These are phyloP conservation scores for Holacanthus passer DNA, from an alignment of 2,113 vertebrate genomes.

Conservation along the genomic window DNA sequence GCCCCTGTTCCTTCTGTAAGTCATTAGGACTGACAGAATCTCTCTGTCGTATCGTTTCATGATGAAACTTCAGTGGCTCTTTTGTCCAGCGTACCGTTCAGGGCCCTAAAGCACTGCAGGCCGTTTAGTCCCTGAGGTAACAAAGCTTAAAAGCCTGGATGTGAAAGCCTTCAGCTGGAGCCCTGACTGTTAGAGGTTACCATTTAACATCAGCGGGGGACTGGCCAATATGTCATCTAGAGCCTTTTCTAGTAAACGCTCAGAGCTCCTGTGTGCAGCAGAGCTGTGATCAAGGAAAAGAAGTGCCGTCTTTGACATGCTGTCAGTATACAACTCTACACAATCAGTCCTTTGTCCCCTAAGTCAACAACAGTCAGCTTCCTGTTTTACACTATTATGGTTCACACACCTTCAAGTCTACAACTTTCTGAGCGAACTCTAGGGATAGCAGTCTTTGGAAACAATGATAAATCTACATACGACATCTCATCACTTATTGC, in stretches of 20 bases:
- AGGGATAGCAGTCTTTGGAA: not conserved
- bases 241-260: constrained; percentile 40
- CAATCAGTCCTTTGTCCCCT: not conserved
- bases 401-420: constrained; percentile 1
- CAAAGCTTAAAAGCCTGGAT: constrained; percentile 64
- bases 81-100: constrained; percentile 20
- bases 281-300: constrained; percentile 29
- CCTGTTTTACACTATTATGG: not conserved
- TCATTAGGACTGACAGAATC: constrained; percentile 63
- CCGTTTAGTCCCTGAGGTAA: constrained; percentile 53
- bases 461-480: no score
- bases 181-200: constrained; percentile 56
- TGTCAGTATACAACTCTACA: constrained; percentile 11
- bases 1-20: constrained; percentile 38
- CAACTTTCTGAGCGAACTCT: not conserved
- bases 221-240: constrained; percentile 41
- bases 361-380: constrained; percentile 1
- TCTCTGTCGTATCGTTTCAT: constrained; percentile 29
- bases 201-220: constrained; percentile 67
- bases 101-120: constrained; percentile 40
- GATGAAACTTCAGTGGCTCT: constrained; percentile 42
- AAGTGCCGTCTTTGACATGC: constrained; percentile 19
- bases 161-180: constrained; percentile 61
- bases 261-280: no score
- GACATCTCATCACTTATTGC: no score